Evolutionary conservation across 2,888 invertebrate species (phyloP).

Genomic region (Cybosia mesomella): DNA sequence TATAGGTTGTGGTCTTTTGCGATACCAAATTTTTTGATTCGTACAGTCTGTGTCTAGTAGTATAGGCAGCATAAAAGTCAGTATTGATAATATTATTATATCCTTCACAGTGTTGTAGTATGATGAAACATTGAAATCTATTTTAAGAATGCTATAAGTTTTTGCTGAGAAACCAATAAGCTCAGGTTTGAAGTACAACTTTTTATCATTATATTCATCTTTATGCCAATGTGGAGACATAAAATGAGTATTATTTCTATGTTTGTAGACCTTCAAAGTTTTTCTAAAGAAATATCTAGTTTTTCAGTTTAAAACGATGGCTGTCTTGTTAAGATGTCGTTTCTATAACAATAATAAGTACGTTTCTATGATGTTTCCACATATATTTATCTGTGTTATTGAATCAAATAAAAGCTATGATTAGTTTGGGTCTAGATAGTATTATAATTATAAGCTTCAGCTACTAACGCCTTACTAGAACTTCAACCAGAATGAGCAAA

Average conservation of each 20-base stretch:
- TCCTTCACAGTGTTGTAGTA: slow-evolving; percentile 1
- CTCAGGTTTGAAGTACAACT: slow-evolving; percentile 30
- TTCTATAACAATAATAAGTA: slow-evolving; percentile 3
- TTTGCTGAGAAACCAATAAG: slow-evolving; percentile 42
- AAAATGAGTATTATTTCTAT: slow-evolving; percentile 20
- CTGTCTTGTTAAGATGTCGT: background rate
- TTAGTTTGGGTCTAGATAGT: no score
- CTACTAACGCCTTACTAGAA: no score
- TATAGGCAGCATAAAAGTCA: slow-evolving; percentile 25
- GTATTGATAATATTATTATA: background rate
- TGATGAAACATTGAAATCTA: slow-evolving; percentile 24
- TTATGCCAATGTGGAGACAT: slow-evolving; percentile 28
- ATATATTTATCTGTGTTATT: background rate
- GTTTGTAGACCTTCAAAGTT: slow-evolving; percentile 21
- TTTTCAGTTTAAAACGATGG: background rate
- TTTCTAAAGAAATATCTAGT: background rate
- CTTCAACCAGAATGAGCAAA: no score
- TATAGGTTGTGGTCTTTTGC: no score
- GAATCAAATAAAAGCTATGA: background rate
- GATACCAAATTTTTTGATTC: no score
- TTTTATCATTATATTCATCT: slow-evolving; percentile 29
- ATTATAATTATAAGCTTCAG: no score
- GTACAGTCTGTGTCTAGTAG: no score
- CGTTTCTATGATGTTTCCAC: background rate
- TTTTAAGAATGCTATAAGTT: slow-evolving; percentile 24